phyloP scores from a whole-genome alignment of 1,140 invertebrate species.

The silkworm (Bombyx mori) region ASM3026992v2 NC_085131.1:9318001-9318500 shows the following conservation, averaged over 20 bases:
- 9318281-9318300: constrained; percentile 54
- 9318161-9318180: too few species aligned
- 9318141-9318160: too few species aligned
- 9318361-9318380: constrained; percentile 51
- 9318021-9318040: constrained; percentile 37
- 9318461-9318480: background rate
- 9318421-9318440: too few species aligned
- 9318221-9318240: constrained; percentile 15
- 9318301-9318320: constrained; percentile 54
- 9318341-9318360: constrained; percentile 10
- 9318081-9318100: constrained; percentile 6
- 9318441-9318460: background rate
- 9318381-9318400: too few species aligned
- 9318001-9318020: constrained; percentile 47
- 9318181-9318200: too few species aligned
- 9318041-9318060: constrained; percentile 31
- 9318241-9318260: constrained; percentile 17
- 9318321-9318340: constrained; percentile 20
- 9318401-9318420: too few species aligned
- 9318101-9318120: background rate
- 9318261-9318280: constrained; percentile 28
- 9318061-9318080: constrained; percentile 7
- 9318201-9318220: background rate
- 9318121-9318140: too few species aligned
- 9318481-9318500: background rate